These are phyloP conservation scores for Bombus pyrosoma DNA, from an alignment of 1,140 invertebrate genomes.

Conservation along the genomic window DNA sequence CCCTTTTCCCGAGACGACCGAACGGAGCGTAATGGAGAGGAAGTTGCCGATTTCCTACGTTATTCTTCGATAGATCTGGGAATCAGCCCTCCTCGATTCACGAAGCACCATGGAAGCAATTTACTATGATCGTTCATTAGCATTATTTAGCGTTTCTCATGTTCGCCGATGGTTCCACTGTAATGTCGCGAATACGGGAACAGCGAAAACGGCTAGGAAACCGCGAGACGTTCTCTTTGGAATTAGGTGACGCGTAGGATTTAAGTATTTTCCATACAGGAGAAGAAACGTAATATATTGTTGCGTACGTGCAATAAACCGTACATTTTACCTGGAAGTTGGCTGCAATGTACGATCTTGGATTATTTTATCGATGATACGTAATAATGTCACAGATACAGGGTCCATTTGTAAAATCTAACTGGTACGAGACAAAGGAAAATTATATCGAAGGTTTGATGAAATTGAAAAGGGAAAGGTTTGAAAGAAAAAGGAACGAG, in stretches of 20 bases:
- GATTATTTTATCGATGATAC: too few relatives aligned
- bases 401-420: too few relatives aligned
- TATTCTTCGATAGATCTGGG: slow-evolving; percentile 2
- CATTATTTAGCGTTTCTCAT: slow-evolving; percentile 13
- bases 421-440: too few relatives aligned
- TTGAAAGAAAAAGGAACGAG: too few relatives aligned
- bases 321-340: neutral
- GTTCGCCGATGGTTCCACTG: neutral
- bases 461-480: too few relatives aligned
- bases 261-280: rapidly evolving
- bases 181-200: neutral
- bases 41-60: slow-evolving; percentile 17
- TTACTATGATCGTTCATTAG: neutral
- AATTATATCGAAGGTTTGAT: too few relatives aligned
- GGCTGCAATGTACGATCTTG: too few relatives aligned
- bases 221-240: neutral
- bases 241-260: neutral
- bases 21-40: neutral
- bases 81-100: neutral
- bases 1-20: too few relatives aligned
- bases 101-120: slow-evolving; percentile 21
- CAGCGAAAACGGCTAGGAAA: neutral
- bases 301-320: neutral
- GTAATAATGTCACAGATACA: too few relatives aligned
- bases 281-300: neutral